These are phyloP conservation scores for Pangasius larnaudii DNA, from an alignment of 2,797 vertebrate genomes.

Conservation along the genomic window DNA sequence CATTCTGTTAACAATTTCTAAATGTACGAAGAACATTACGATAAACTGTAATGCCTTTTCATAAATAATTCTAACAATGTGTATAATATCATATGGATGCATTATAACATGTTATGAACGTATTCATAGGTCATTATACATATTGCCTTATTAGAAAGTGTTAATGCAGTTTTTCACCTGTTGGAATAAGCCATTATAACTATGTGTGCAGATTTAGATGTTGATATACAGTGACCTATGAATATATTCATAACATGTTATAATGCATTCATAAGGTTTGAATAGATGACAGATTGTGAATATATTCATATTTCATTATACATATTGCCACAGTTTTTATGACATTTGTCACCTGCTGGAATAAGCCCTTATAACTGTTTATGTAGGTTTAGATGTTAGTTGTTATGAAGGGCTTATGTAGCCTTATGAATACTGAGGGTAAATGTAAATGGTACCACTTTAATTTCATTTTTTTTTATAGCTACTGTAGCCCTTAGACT, in stretches of 20 bases:
- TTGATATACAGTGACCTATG: not conserved
- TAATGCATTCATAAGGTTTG: not conserved
- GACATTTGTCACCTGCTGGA: not conserved
- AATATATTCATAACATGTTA: constrained; percentile 1
- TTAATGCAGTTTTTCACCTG: not conserved
- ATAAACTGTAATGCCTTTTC: not conserved
- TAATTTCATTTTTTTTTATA: not conserved
- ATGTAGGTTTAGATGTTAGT: not conserved
- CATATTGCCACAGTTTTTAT: not conserved
- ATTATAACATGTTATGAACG: not conserved
- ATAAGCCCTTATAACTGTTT: not conserved
- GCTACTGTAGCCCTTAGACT: too few species aligned
- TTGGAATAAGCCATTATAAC: not conserved
- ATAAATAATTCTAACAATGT: not conserved
- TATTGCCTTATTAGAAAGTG: not conserved
- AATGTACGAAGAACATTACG: not conserved
- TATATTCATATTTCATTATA: not conserved
- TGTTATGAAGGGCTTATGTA: not conserved
- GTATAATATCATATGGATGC: not conserved
- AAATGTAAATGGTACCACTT: not conserved
- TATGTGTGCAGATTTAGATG: not conserved
- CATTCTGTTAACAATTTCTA: not conserved
- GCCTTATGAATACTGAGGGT: not conserved
- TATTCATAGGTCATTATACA: not conserved
- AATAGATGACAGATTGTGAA: too few species aligned